Percentiles rank a stretch among this genome's conserved stretches.
phyloP scores from a whole-genome alignment of 2,888 invertebrate species.

The Polylopha cassiicola region DNA sequence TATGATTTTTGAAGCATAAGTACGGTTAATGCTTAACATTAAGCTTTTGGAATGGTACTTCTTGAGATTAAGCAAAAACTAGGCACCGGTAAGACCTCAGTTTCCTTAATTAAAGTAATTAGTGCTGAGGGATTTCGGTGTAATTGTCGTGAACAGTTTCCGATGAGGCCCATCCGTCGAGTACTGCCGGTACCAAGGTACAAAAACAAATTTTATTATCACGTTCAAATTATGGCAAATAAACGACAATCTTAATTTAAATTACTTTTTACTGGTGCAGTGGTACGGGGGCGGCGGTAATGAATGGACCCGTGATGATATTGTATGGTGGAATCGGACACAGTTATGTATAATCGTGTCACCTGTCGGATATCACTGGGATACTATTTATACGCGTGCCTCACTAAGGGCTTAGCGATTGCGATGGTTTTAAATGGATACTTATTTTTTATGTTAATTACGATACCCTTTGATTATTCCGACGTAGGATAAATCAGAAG shows the following conservation, averaged over 20 bases:
- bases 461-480: slow-evolving; percentile 2
- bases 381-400: background rate
- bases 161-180: slow-evolving; percentile 54
- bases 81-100: slow-evolving; percentile 52
- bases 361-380: slow-evolving; percentile 13
- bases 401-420: slow-evolving; percentile 1
- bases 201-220: background rate
- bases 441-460: slow-evolving; percentile 2
- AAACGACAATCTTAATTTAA: background rate
- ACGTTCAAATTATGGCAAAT: slow-evolving; percentile 4
- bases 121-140: slow-evolving; percentile 61
- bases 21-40: slow-evolving; percentile 40
- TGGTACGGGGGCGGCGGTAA: slow-evolving; percentile 8
- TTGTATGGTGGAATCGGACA: slow-evolving; percentile 12
- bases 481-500: background rate
- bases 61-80: slow-evolving; percentile 43
- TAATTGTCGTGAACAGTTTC: slow-evolving; percentile 61
- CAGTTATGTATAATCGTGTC: slow-evolving; percentile 19
- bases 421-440: background rate
- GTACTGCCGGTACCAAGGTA: slow-evolving; percentile 18
- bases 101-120: slow-evolving; percentile 74
- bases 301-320: slow-evolving; percentile 19
- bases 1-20: too few relatives aligned
- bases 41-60: slow-evolving; percentile 47
- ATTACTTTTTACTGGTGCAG: background rate